A percentile compares a stretch with the other conserved stretches of the same genome.
These are phyloP conservation scores for Ophraella communa DNA, from an alignment of 2,888 invertebrate species.

Conservation along the genomic window DNA sequence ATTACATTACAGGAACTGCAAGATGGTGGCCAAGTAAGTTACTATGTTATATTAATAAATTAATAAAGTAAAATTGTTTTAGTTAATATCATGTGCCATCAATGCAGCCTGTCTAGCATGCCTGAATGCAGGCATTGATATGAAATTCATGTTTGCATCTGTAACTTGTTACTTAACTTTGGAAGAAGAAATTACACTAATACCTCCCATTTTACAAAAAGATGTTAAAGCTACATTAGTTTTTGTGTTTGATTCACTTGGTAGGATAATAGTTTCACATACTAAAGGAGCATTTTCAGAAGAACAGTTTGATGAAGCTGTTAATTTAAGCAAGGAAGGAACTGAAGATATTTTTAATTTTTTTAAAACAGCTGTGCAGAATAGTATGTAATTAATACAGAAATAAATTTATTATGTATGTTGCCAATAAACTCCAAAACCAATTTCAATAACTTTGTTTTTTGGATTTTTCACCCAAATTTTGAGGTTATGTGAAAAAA, in stretches of 20 bases:
- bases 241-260: constrained; percentile 76
- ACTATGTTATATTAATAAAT: background rate
- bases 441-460: no score
- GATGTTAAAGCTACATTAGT: constrained; percentile 69
- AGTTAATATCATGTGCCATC: constrained; percentile 80
- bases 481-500: no score
- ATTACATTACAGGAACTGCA: constrained; percentile 88
- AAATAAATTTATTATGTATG: background rate
- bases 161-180: constrained; percentile 75
- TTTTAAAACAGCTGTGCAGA: constrained; percentile 64
- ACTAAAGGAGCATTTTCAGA: constrained; percentile 74
- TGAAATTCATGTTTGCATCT: constrained; percentile 83
- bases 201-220: constrained; percentile 56
- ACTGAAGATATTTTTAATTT: constrained; percentile 75
- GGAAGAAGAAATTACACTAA: constrained; percentile 61
- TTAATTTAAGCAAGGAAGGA: constrained; percentile 70
- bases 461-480: no score
- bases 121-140: constrained; percentile 81
- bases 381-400: background rate
- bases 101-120: constrained; percentile 85
- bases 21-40: constrained; percentile 77
- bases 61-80: constrained; percentile 46
- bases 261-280: constrained; percentile 68
- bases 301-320: constrained; percentile 70
- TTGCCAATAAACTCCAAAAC: no score